Percentiles rank a stretch among this genome's conserved stretches.
Evolutionary conservation across 1,140 invertebrate species (phyloP).

Genomic region (Megalopta genalis): DNA sequence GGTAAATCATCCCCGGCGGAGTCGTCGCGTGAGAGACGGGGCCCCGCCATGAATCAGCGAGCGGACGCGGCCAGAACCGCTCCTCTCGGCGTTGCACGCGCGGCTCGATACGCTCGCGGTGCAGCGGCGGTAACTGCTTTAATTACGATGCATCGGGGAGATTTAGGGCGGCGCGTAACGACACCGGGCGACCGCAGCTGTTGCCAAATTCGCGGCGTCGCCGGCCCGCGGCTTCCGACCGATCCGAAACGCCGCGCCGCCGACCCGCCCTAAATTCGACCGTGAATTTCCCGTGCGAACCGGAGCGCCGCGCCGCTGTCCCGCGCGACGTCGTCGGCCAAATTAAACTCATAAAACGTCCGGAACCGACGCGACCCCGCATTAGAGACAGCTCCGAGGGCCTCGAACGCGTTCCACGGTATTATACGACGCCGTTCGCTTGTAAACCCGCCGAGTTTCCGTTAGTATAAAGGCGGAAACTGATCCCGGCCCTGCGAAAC

Average conservation of each 20-base stretch:
- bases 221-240: neutral
- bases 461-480: neutral
- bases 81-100: neutral
- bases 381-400: slow-evolving; percentile 28
- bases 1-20: neutral
- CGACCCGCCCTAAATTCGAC: slow-evolving; percentile 41
- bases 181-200: slow-evolving; percentile 34
- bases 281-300: slow-evolving; percentile 64
- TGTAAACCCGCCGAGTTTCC: neutral
- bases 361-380: slow-evolving; percentile 45
- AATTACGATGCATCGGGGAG: slow-evolving; percentile 30
- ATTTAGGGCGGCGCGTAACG: slow-evolving; percentile 11
- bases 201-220: slow-evolving; percentile 39
- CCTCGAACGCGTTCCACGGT: slow-evolving; percentile 11
- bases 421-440: slow-evolving; percentile 19
- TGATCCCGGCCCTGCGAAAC: neutral
- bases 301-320: slow-evolving; percentile 52
- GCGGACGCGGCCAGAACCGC: too few relatives aligned
- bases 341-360: slow-evolving; percentile 77
- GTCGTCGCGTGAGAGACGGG: neutral
- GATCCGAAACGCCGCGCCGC: neutral
- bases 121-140: slow-evolving; percentile 33
- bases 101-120: neutral
- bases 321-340: slow-evolving; percentile 50
- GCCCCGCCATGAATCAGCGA: slow-evolving; percentile 5